Base-by-base conservation (phyloP, 2,797 vertebrate genomes). In the Labeo calbasu region DNA sequence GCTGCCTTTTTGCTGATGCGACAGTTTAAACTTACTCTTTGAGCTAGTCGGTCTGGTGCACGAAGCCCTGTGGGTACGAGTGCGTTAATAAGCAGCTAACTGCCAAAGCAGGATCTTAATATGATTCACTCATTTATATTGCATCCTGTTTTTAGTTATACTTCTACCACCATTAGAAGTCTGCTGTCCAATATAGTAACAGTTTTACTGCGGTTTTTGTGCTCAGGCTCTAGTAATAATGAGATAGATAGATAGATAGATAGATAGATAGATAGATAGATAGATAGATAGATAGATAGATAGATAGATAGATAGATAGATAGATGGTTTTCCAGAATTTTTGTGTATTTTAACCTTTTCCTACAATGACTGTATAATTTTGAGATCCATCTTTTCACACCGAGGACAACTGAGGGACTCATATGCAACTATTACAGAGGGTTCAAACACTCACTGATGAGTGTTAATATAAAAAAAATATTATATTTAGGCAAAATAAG, bases 1-100 rank as follows among this genome's bases (percentile, higher is more conserved):
- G 65, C 68, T 79, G 46, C 9, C 59, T 88, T 88, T 84, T 82
- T 79, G 83, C 88, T 88, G 87, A 89, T 50, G 9, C 75, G 69
- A 46, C 63, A 84, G 57, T 71, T 84, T 85, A 48, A 77, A 23
- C 61, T 0, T 70, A 68, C n/a, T 79, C 70, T 79, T 57, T 65
- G 77, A 77, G 81, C 77, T 85, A 17, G 43, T 75, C 50, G 85
- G 68, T 55, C 88, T 86, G 72, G 73, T 50, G 40, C 15, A 23
- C 78, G 53, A 17, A 83, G 48, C 36, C 48, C 46, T 82, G 63
- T 75, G 81, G 82, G 77, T 70, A 77, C 36, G 36, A 32, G 51
- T 70, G 79, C 19, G 57, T 88, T 87, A 86, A 85, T 85, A 76
- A 81, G 72, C 71, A 87, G 72, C 77, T 87, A 55, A 77, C 81